These are phyloP conservation scores for Ceriagrion tenellum DNA, from an alignment of 2,888 invertebrate species.

Conservation along the genomic window DNA sequence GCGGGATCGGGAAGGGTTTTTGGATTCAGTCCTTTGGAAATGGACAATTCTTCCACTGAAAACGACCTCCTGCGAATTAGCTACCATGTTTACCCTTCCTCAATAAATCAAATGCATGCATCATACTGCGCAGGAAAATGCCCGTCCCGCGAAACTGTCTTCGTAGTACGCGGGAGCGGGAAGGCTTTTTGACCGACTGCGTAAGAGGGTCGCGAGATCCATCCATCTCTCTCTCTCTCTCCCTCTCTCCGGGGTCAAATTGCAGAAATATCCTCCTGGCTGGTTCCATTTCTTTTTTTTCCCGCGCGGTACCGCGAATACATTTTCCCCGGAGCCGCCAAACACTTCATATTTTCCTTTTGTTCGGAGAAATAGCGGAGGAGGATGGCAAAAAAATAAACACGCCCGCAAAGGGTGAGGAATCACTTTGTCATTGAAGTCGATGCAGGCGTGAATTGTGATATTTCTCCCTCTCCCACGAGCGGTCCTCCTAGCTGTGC, in stretches of 20 bases:
- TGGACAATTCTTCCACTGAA: too few relatives aligned
- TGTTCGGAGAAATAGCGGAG: not conserved
- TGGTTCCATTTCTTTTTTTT: not conserved
- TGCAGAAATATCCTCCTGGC: not conserved
- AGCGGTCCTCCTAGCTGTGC: not conserved
- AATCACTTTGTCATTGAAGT: not conserved
- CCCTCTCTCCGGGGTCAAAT: not conserved
- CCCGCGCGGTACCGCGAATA: not conserved
- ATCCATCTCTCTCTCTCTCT: not conserved
- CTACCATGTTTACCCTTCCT: too few relatives aligned
- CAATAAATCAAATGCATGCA: too few relatives aligned
- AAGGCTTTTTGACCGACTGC: not conserved
- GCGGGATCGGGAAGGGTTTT: too few relatives aligned
- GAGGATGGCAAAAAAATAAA: not conserved
- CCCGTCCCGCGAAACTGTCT: too few relatives aligned
- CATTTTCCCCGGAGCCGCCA: not conserved
- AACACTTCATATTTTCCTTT: conserved; percentile 11
- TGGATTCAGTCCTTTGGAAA: too few relatives aligned
- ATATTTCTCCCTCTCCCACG: not conserved
- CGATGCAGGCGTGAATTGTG: not conserved
- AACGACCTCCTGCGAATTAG: too few relatives aligned
- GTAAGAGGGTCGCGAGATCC: not conserved
- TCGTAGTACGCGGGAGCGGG: too few relatives aligned
- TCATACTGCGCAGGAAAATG: too few relatives aligned
- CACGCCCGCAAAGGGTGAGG: not conserved